A percentile compares a stretch with the other conserved stretches of the same genome.
Evolutionary conservation across 2,888 invertebrate genomes (phyloP).

Genomic region (Oxytorus armatus): DNA sequence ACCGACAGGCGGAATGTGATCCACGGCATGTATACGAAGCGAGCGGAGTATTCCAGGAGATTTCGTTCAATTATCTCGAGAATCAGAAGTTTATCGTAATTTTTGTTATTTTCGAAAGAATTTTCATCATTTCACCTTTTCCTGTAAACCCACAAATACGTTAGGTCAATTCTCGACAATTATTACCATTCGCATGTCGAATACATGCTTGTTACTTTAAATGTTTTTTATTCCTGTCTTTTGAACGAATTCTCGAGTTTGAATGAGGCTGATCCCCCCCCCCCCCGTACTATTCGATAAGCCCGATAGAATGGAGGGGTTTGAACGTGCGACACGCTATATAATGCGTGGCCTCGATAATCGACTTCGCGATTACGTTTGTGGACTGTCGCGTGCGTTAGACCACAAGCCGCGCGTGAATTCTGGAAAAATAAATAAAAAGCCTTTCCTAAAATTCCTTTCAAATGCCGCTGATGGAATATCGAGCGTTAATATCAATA

Average conservation of each 20-base stretch:
- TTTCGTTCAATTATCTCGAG: conserved; percentile 30
- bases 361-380: conserved; percentile 46
- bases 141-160: too few relatives aligned
- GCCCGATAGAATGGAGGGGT: conserved; percentile 38
- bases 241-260: conserved; percentile 7
- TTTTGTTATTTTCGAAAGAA: too few relatives aligned
- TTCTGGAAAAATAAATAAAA: conserved; percentile 24
- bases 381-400: conserved; percentile 28
- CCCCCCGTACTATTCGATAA: conserved; percentile 2
- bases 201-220: too few relatives aligned
- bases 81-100: background rate
- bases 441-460: conserved; percentile 51
- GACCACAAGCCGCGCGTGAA: conserved; percentile 41
- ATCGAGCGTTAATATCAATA: conserved; percentile 19
- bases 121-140: background rate
- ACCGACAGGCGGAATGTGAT: conserved; percentile 41
- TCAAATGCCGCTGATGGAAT: conserved; percentile 43
- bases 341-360: conserved; percentile 61
- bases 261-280: conserved; percentile 38
- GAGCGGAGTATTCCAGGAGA: conserved; percentile 1
- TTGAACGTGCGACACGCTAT: conserved; percentile 44
- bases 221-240: conserved; percentile 7
- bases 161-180: too few relatives aligned
- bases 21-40: conserved; percentile 4
- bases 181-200: too few relatives aligned